These are phyloP conservation scores for Amorpha juglandis DNA, from an alignment of 2,888 invertebrate species.

Conservation along the genomic window DNA sequence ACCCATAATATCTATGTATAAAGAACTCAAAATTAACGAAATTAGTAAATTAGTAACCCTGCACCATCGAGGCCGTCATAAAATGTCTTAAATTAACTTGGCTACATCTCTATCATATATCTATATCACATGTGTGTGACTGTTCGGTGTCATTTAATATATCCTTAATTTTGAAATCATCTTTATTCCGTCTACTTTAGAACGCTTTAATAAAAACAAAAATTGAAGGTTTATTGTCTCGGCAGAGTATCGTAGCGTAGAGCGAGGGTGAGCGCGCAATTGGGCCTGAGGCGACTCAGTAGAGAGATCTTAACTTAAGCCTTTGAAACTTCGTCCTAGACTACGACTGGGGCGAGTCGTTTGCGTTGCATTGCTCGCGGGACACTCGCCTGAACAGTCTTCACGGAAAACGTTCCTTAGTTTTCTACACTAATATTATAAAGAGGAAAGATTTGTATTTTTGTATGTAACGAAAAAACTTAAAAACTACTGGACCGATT, in stretches of 20 bases:
- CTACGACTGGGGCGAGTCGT: slow-evolving; percentile 25
- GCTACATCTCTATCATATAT: neutral
- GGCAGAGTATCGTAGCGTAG: neutral
- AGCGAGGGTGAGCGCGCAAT: slow-evolving; percentile 31
- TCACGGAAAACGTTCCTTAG: slow-evolving; percentile 40
- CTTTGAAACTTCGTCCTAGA: slow-evolving; percentile 49
- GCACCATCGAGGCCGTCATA: no score
- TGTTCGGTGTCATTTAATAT: neutral
- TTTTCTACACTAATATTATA: no score
- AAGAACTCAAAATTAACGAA: no score
- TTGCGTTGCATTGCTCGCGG: slow-evolving; percentile 31
- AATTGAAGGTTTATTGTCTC: slow-evolving; percentile 13
- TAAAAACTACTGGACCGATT: no score
- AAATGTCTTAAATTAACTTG: no score
- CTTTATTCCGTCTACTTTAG: neutral
- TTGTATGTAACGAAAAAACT: no score
- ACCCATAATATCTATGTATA: no score
- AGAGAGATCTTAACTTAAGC: slow-evolving; percentile 45
- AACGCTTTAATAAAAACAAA: neutral
- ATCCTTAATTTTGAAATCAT: neutral
- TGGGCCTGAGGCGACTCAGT: slow-evolving; percentile 39
- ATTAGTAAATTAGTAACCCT: no score
- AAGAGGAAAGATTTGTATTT: no score
- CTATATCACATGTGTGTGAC: no score
- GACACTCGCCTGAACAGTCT: slow-evolving; percentile 42